Evolutionary conservation across 1,140 invertebrate species (phyloP), one percentile per base, ranked within the genome.

Genomic region (Drosophila serrata): DNA sequence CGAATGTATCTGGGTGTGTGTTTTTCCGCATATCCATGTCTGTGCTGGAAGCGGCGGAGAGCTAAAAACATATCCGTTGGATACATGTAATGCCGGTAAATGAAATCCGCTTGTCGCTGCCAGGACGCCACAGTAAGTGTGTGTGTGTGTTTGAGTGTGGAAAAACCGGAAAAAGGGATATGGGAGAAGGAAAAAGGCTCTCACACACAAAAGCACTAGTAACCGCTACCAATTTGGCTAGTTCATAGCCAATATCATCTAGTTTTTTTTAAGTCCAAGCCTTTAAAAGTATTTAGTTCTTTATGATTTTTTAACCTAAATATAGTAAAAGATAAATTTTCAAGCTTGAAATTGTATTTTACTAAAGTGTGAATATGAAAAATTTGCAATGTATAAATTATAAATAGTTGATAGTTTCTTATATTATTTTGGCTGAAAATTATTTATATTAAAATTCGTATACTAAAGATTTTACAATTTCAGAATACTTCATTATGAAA

Each of bases 31-130:
- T 87, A 87, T 88, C 84, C 84, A 90, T 90, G 85, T 84, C 82
- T 75, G 82, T 63, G 82, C 19, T 45, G 57, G 80, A 67, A 72
- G 63, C 61, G 75, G 70, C 73, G 69, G 59, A 67, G 81, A 69
- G 85, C 85, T 90, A 84, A 88, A 88, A 88, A 84, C 84, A 88
- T 88, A 88, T 88, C 85, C 85, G 77, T 84, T 80, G 84, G 84
- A 88, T 88, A 90, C 85, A 88, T 88, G 84, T 88, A 88, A 88
- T 88, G 85, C 84, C 84, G 84, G 84, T 88, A 88, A 88, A 88
- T 88, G 84, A 88, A 90, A 88, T 88, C 84, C 84, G 84, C 84
- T 88, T 87, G 76, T 87, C 84, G 84, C 81, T 82, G 75, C 72
- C 64, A 37, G 49, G 62, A 45, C 57, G 53, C 53, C 62, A 65